These are phyloP conservation scores for Acleris holmiana DNA, from an alignment of 2,888 invertebrate species.

Conservation along the genomic window DNA sequence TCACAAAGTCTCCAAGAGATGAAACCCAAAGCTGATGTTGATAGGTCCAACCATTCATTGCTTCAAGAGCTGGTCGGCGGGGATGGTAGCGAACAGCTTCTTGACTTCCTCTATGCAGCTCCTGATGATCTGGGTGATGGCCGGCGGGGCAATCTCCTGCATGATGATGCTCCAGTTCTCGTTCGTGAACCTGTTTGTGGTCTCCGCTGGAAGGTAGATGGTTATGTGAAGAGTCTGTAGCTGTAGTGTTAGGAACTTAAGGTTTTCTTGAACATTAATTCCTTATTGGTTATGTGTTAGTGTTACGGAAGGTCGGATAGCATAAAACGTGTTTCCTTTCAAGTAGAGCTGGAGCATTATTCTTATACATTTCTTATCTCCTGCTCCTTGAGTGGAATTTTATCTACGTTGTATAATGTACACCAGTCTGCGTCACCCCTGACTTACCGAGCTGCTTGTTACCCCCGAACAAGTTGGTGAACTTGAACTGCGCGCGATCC, in stretches of 20 bases:
- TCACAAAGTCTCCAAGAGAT: background rate
- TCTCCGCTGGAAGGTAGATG: conserved; percentile 65
- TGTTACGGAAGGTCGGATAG: too few relatives aligned
- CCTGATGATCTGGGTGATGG: conserved; percentile 68
- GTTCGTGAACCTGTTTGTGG: conserved; percentile 73
- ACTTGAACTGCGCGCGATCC: conserved; percentile 77
- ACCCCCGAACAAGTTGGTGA: conserved; percentile 76
- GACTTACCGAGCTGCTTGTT: conserved; percentile 73
- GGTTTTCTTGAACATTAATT: background rate
- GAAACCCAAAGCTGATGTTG: background rate
- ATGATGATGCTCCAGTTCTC: conserved; percentile 78
- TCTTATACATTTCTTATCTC: too few relatives aligned
- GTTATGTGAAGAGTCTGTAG: conserved; percentile 27
- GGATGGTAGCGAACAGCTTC: conserved; percentile 64
- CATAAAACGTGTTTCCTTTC: too few relatives aligned
- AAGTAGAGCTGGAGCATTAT: too few relatives aligned
- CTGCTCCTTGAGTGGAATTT: too few relatives aligned
- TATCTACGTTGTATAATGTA: too few relatives aligned
- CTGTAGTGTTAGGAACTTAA: conserved; percentile 37
- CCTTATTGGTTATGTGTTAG: too few relatives aligned
- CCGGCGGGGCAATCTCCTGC: conserved; percentile 75
- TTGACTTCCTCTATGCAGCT: conserved; percentile 69
- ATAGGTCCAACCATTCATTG: conserved; percentile 62
- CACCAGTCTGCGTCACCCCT: background rate
- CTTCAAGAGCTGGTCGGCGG: conserved; percentile 57